Conservation (phyloP, 2,113 vertebrate genomes). For the Callorhinus ursinus region DNA sequence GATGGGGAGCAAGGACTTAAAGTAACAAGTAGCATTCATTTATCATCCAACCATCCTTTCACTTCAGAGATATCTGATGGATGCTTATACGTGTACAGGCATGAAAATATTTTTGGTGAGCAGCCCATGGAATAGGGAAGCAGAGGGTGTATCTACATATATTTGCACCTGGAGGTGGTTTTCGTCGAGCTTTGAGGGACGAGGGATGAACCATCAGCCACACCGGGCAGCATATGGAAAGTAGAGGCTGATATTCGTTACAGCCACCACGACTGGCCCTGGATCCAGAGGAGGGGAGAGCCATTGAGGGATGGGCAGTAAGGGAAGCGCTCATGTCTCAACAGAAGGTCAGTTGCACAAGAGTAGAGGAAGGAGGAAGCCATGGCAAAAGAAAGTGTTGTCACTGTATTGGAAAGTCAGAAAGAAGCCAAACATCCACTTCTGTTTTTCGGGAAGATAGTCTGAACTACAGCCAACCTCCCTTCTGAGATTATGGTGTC, state of each 20-base stretch:
- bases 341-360: neutral
- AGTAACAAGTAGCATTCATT: neutral
- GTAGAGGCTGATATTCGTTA: neutral
- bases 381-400: neutral
- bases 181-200: neutral
- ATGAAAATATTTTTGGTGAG: neutral
- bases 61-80: neutral
- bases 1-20: neutral
- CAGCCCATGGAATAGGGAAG: neutral
- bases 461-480: neutral
- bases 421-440: neutral
- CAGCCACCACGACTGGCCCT: fast-evolving
- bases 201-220: neutral
- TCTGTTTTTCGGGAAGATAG: neutral
- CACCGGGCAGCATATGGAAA: neutral
- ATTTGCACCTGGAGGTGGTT: neutral
- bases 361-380: neutral
- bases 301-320: neutral
- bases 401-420: neutral
- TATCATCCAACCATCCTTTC: neutral
- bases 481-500: neutral
- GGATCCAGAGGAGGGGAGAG: neutral
- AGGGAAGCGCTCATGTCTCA: neutral
- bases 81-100: neutral
- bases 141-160: neutral